A percentile compares a stretch with the other conserved stretches of the same genome.
Conservation (phyloP, 2,113 vertebrate genomes). For the Eubucco bourcierii region DNA sequence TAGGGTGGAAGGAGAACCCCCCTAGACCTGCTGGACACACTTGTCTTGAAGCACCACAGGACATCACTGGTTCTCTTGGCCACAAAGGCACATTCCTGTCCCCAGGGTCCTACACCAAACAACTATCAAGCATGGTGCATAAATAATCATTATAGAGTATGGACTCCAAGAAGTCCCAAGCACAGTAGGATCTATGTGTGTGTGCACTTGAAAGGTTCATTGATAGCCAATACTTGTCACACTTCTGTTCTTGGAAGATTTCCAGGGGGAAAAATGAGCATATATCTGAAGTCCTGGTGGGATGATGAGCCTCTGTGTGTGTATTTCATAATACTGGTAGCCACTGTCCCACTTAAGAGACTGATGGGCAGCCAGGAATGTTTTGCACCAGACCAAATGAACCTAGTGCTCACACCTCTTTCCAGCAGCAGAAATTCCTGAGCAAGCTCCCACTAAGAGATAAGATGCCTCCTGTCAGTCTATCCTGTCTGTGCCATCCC, state of each 20-base stretch:
- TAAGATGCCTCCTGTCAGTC: neutral
- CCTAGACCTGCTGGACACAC: no score
- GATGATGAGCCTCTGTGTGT: neutral
- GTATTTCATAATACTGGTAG: neutral
- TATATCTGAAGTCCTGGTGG: neutral
- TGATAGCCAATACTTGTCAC: neutral
- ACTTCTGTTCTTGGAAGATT: neutral
- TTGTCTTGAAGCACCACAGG: no score
- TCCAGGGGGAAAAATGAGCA: neutral
- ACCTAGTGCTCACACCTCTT: neutral
- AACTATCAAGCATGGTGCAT: neutral
- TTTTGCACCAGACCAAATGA: neutral
- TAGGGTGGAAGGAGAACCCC: no score
- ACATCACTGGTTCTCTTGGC: no score
- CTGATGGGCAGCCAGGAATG: neutral
- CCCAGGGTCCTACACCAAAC: neutral
- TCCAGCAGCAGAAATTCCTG: neutral
- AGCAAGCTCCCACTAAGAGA: neutral
- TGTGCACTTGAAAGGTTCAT: neutral
- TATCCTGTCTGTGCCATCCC: neutral
- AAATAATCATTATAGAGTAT: neutral
- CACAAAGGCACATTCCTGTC: no score
- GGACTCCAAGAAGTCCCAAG: neutral
- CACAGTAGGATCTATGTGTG: fast-evolving
- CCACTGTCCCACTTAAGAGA: neutral